Percentiles rank a stretch among this genome's conserved stretches.
Evolutionary conservation across 2,113 vertebrate species (phyloP).

Genomic region (Poeciliopsis occidentalis): DNA sequence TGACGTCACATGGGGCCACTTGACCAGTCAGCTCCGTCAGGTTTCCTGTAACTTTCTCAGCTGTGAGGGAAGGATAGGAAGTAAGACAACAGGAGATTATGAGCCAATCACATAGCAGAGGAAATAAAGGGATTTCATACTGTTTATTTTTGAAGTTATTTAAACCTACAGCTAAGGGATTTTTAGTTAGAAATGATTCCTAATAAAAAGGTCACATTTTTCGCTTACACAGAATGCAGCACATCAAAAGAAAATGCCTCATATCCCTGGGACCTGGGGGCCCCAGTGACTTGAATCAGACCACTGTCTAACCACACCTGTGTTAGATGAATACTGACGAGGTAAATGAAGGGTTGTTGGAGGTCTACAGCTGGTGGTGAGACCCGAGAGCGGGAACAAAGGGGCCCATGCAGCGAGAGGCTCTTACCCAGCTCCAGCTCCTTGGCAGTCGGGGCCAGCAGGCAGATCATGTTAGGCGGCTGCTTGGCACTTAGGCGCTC

Average conservation of each 20-base stretch:
- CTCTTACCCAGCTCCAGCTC: conserved; percentile 91
- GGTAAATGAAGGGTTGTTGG: conserved; percentile 21
- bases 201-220: too few relatives aligned
- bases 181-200: too few relatives aligned
- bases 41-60: conserved; percentile 93
- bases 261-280: too few relatives aligned
- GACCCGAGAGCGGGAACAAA: conserved; percentile 18
- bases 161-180: too few relatives aligned
- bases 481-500: conserved; percentile 94
- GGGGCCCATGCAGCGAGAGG: conserved; percentile 10
- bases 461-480: conserved; percentile 92
- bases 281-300: too few relatives aligned
- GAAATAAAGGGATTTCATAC: background rate
- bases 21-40: conserved; percentile 89
- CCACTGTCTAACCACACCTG: too few relatives aligned
- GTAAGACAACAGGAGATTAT: background rate
- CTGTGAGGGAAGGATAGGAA: conserved; percentile 62
- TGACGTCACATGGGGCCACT: conserved; percentile 92
- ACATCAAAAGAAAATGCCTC: too few relatives aligned
- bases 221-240: too few relatives aligned
- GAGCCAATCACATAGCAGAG: background rate
- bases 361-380: conserved; percentile 17
- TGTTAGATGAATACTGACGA: background rate
- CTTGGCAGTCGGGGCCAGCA: conserved; percentile 90
- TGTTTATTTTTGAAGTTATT: too few relatives aligned